Percentiles rank a stretch among this genome's conserved stretches.
Evolutionary conservation across 2,797 vertebrate genomes (phyloP).

Genomic region (Mormyrus proboscirostris): DNA sequence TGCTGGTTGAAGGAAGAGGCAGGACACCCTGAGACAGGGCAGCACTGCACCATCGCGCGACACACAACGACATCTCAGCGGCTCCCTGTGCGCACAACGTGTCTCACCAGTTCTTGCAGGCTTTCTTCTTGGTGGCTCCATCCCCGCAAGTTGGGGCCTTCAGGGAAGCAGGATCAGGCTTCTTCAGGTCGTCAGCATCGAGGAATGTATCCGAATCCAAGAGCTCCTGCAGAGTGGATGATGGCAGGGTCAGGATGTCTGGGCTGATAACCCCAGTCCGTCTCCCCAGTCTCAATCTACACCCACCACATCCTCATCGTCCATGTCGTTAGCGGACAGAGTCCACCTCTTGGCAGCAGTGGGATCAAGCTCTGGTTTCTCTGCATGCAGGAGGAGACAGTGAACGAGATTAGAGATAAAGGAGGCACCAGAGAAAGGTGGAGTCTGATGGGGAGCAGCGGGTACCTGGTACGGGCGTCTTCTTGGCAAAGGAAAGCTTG

Average conservation of each 20-base stretch:
- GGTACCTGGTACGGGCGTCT: conserved; percentile 58
- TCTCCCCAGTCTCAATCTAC: background rate
- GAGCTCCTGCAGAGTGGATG: conserved; percentile 66
- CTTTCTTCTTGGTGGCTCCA: conserved; percentile 71
- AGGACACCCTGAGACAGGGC: conserved; percentile 26
- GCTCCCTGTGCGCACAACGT: background rate
- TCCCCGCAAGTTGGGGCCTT: conserved; percentile 72
- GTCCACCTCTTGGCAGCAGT: conserved; percentile 78
- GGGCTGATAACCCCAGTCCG: too few species aligned
- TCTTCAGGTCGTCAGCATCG: conserved; percentile 86
- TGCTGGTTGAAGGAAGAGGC: conserved; percentile 51
- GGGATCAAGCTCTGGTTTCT: conserved; percentile 76
- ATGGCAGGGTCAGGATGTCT: background rate
- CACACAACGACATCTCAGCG: background rate
- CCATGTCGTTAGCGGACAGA: conserved; percentile 80
- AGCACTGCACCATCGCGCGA: background rate
- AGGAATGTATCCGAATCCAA: conserved; percentile 85
- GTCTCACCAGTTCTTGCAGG: conserved; percentile 92
- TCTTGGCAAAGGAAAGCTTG: conserved; percentile 71
- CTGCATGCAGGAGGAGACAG: conserved; percentile 40
- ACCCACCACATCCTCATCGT: conserved; percentile 76
- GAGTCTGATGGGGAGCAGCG: background rate
- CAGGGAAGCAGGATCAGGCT: conserved; percentile 78
- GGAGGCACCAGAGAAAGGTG: background rate
- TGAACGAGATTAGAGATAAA: background rate